Evolutionary conservation across 2,797 vertebrate genomes (phyloP).

Genomic region (Manis javanica): DNA sequence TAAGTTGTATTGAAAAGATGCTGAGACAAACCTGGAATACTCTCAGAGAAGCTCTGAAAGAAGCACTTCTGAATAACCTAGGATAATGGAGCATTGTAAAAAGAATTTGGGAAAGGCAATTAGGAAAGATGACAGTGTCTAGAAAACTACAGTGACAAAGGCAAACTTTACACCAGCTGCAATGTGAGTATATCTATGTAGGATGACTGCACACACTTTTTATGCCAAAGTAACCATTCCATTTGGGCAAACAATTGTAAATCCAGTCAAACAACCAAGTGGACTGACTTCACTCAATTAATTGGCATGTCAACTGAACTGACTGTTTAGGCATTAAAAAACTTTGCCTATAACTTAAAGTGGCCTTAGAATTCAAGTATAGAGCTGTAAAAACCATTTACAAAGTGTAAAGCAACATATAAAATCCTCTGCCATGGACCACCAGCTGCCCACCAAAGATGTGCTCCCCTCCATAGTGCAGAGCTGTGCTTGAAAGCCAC

Average conservation of each 20-base stretch:
- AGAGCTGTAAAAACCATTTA: neutral
- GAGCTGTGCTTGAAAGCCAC: neutral
- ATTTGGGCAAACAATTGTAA: neutral
- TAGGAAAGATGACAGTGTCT: neutral
- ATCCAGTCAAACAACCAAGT: neutral
- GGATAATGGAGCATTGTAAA: neutral
- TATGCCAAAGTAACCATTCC: neutral
- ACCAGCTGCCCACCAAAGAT: neutral
- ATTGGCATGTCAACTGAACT: neutral
- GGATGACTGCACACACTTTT: neutral
- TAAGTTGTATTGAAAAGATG: slow-evolving; percentile 59
- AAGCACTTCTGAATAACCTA: neutral
- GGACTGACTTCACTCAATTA: neutral
- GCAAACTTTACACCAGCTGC: slow-evolving; percentile 36
- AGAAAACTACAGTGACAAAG: slow-evolving; percentile 38
- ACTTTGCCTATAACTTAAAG: neutral
- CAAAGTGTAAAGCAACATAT: neutral
- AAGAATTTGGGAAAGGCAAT: slow-evolving; percentile 18
- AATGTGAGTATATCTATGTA: neutral
- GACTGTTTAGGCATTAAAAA: neutral
- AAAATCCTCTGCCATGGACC: neutral
- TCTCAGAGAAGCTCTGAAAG: slow-evolving; percentile 59
- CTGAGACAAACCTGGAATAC: neutral
- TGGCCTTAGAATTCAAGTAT: neutral
- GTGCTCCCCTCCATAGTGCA: accelerated